Conservation (phyloP, 2,797 vertebrate species). For the Thunnus albacares region DNA sequence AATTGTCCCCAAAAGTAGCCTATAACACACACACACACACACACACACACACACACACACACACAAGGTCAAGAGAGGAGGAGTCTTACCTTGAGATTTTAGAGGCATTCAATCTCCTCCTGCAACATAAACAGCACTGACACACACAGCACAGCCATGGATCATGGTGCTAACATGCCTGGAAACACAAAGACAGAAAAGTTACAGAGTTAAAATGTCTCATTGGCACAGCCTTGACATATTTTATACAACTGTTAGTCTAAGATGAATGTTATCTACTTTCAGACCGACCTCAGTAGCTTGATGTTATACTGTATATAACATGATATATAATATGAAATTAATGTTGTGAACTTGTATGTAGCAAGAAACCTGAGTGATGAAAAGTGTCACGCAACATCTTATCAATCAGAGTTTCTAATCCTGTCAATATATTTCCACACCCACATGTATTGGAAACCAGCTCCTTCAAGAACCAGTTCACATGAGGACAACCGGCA, state of each 20-base stretch:
- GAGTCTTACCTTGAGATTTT: conserved; percentile 79
- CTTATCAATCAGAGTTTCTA: no score
- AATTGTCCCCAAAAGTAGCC: background rate
- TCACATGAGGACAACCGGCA: conserved; percentile 41
- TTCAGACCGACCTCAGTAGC: background rate
- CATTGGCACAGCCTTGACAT: background rate
- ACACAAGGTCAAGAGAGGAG: conserved; percentile 34
- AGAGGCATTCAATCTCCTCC: conserved; percentile 82
- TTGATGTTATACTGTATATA: background rate
- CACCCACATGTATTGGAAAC: background rate
- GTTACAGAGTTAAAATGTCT: conserved; percentile 23
- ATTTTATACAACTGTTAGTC: background rate
- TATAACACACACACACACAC: background rate
- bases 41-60: conserved; percentile 12
- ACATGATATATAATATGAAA: no score
- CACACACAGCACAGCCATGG: conserved; percentile 65
- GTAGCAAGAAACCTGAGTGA: background rate
- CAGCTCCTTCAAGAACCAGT: conserved; percentile 14
- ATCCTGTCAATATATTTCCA: background rate
- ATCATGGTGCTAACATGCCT: conserved; percentile 67
- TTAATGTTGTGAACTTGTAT: background rate
- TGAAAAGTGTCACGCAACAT: no score
- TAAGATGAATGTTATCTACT: background rate
- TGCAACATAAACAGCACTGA: conserved; percentile 65
- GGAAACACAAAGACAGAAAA: conserved; percentile 24